Base-by-base conservation (phyloP, 2,888 invertebrate species). In the Spisula subtruncata region DNA sequence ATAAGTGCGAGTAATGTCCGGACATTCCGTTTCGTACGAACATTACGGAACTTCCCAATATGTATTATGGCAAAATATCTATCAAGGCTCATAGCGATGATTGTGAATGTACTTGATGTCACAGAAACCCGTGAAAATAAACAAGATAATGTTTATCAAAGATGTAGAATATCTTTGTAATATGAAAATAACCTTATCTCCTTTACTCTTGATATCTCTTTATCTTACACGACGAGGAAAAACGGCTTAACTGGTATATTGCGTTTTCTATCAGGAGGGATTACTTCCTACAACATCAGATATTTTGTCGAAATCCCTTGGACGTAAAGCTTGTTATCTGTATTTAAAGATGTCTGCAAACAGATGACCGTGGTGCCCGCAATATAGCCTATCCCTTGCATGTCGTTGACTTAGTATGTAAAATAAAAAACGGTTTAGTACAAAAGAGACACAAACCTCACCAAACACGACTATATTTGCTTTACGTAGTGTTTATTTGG, bases 71-170 rank as follows among this genome's bases (percentile, higher is more conserved):
- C 98, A 25, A 96, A 90, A 92, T 96, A 96, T 83, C 98, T 97
- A 97, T 98, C 98, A 88, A 98, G 97, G 10, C 98, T 98, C 98
- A 98, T 98, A 0, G 98, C 98, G 0, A 98, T 98, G 94, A 98
- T 98, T 0, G 98, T 98, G 96, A 98, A 98, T 56, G 98, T 98
- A 94, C 98, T 98, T 0, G 98, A 98, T 0, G 98, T 98, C 1
- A 98, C 98, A 16, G 98, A 98, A 12, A 95, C 95, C 86, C 95
- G 94, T 94, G 92, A n/a, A 93, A 92, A 10, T 75, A 20, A 54
- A 56, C 35, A 32, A 82, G 41, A 32, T 25, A n/a, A 60, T 20
- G n/a, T 60, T 60, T 14, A 18, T 60, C 20, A 25, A 66, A n/a
- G 25, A 66, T 66, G n/a, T 66, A 10, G 60, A 66, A 25, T 56